A percentile compares a stretch with the other conserved stretches of the same genome.
Evolutionary conservation across 64 coral and sea anemone species (phyloP).

Genomic region (Porites lutea): DNA sequence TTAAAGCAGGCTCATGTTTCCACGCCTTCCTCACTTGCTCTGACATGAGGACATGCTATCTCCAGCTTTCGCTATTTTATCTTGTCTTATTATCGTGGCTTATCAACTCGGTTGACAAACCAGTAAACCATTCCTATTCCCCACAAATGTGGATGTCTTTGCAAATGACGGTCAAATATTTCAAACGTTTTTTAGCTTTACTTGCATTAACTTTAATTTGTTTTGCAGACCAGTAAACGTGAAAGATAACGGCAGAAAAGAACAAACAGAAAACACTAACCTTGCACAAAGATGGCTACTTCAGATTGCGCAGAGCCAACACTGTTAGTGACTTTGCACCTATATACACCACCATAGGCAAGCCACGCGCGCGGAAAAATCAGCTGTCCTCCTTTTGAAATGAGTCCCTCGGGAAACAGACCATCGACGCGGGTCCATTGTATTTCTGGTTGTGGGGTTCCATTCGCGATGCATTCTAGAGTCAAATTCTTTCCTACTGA

Average conservation of each 20-base stretch:
- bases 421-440: conserved; percentile 64
- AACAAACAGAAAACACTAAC: conserved; percentile 14
- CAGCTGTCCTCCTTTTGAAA: conserved; percentile 53
- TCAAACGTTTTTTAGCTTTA: too few species aligned
- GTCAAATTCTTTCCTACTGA: conserved; percentile 74
- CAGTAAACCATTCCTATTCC: too few species aligned
- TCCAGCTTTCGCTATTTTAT: conserved; percentile 5
- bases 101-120: too few species aligned
- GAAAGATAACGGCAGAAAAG: background rate
- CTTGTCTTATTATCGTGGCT: too few species aligned
- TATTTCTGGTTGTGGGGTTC: conserved; percentile 74
- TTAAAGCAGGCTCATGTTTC: too few species aligned
- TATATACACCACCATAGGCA: conserved; percentile 65
- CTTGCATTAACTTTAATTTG: too few species aligned
- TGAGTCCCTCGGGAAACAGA: conserved; percentile 34
- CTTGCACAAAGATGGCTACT: conserved; percentile 88
- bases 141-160: too few species aligned
- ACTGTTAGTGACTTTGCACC: conserved; percentile 73
- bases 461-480: conserved; percentile 73
- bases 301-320: conserved; percentile 87
- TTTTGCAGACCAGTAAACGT: too few species aligned
- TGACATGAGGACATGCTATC: conserved; percentile 4
- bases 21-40: too few species aligned
- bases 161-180: too few species aligned
- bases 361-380: conserved; percentile 51